Percentiles rank a stretch among this genome's conserved stretches.
Conservation (phyloP, 2,797 vertebrate species). For the Sciaenops ocellatus region DNA sequence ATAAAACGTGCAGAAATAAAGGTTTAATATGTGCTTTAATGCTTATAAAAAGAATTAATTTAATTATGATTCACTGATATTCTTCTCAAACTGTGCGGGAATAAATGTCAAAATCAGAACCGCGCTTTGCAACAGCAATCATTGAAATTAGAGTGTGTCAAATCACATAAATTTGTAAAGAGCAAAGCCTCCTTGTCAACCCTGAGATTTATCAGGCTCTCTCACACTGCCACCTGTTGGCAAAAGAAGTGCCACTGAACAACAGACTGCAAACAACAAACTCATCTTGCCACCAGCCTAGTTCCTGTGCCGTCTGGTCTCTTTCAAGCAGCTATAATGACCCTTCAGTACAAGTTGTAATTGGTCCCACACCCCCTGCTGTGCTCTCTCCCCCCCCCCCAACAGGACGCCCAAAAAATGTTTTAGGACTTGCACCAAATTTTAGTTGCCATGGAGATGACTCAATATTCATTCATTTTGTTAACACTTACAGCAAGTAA, state of each 20-base stretch:
- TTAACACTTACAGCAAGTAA: conserved; percentile 37
- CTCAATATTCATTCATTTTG: conserved; percentile 46
- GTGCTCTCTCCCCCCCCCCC: conserved; percentile 29
- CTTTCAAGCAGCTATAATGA: conserved; percentile 62
- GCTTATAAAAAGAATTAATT: not conserved
- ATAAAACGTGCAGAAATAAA: not conserved
- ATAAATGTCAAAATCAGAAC: not conserved
- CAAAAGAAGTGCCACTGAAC: not conserved
- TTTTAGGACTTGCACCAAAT: conserved; percentile 59
- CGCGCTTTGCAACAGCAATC: not conserved
- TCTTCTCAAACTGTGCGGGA: not conserved
- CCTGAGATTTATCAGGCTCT: conserved; percentile 28
- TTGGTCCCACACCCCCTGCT: conserved; percentile 59
- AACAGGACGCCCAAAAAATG: conserved; percentile 51
- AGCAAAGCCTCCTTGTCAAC: conserved; percentile 10
- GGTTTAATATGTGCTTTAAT: not conserved
- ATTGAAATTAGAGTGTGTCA: not conserved
- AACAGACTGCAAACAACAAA: conserved; percentile 3
- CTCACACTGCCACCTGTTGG: conserved; percentile 72
- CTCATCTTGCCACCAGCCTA: conserved; percentile 27
- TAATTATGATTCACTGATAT: not conserved
- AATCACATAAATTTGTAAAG: conserved; percentile 5
- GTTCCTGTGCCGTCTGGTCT: conserved; percentile 43
- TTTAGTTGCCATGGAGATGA: conserved; percentile 66
- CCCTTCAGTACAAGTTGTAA: conserved; percentile 62